Base-by-base conservation (phyloP, 2,888 invertebrate genomes). In the Sericinus montela region DNA sequence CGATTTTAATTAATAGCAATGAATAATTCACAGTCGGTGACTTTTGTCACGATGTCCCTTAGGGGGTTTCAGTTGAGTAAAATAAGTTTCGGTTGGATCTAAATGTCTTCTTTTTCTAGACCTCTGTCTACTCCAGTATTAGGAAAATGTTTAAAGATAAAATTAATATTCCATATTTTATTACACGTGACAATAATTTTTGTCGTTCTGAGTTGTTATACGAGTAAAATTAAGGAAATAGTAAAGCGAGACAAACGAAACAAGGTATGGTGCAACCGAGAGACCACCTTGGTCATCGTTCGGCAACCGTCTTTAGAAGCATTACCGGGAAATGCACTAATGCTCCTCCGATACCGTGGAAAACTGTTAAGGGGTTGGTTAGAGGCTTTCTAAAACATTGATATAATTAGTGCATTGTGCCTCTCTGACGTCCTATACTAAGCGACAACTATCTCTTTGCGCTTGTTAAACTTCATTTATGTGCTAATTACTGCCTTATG, bases 331-430 rank as follows among this genome's bases (percentile, higher is more conserved):
- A 87, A 86, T 87, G 85, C 86, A 83, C 85, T 88, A 88, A 88
- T 84, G 85, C 87, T 71, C 70, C 75, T 75, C 58, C 82, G 69
- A 82, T 82, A 80, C 82, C 65, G 69, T 73, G 84, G 81, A 87
- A 88, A 88, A 87, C 85, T 86, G 87, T 86, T 87, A 87, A 87
- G 88, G 87, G 87, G 86, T 74, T 82, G 84, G 84, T 84, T 84
- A 80, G 84, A 62, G 81, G 86, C 86, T 85, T 86, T 82, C 87
- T 83, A 80, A 86, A 86, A 84, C 76, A 72, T 78, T 87, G 86
- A 88, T 87, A 81, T 84, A 76, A 84, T 88, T 87, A 88, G 84
- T 84, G 77, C 79, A 84, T 83, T 83, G 81, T 83, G 66, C 82
- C 76, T 73, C 71, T 70, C 71, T 70, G 72, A 75, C 75, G 74